These are phyloP conservation scores for Streblospio benedicti DNA, from an alignment of 1,140 invertebrate genomes.

Conservation along the genomic window DNA sequence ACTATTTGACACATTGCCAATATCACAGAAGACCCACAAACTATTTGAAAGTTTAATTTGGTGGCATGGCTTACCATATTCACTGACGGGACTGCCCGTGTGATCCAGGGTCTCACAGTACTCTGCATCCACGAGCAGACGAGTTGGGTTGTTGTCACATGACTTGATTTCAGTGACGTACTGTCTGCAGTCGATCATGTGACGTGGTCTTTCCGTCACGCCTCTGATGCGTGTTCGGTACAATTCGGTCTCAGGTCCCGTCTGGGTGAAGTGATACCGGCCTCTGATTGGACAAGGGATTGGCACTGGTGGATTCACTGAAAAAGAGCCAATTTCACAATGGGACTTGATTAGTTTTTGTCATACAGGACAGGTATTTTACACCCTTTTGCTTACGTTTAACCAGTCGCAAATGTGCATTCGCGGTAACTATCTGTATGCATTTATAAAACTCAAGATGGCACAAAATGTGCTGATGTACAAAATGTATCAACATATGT, in stretches of 20 bases:
- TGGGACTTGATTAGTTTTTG: no score
- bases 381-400: no score
- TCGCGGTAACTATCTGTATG: not conserved
- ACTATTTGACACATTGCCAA: no score
- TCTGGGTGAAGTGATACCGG: slow-evolving; percentile 88
- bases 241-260: slow-evolving; percentile 59
- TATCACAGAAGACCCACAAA: no score
- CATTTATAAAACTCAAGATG: not conserved
- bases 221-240: slow-evolving; percentile 91
- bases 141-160: slow-evolving; percentile 79
- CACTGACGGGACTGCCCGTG: slow-evolving; percentile 73
- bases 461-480: not conserved
- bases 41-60: not conserved
- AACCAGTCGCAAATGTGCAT: not conserved
- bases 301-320: slow-evolving; percentile 80
- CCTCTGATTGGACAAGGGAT: slow-evolving; percentile 91
- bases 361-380: no score
- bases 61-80: slow-evolving; percentile 33
- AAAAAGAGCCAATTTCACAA: no score
- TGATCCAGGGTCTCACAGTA: slow-evolving; percentile 93
- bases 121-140: slow-evolving; percentile 86
- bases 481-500: not conserved
- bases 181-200: slow-evolving; percentile 83
- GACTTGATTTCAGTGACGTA: slow-evolving; percentile 78
- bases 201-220: slow-evolving; percentile 82